phyloP scores from a whole-genome alignment of 2,888 invertebrate genomes.

The Neocrepidodera transversa region DNA sequence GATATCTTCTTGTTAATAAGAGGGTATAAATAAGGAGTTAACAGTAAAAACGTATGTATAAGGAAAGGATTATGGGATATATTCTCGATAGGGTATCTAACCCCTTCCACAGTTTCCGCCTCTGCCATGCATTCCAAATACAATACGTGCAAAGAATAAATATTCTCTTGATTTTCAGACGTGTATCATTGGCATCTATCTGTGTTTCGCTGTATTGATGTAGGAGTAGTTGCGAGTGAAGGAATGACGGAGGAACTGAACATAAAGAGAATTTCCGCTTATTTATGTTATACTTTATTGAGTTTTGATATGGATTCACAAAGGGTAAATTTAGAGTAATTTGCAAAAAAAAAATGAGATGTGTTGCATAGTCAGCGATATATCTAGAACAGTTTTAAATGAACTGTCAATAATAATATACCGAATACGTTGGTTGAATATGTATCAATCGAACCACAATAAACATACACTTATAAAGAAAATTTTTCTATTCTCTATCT shows the following conservation, averaged over 20 bases:
- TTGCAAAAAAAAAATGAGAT: too few relatives aligned
- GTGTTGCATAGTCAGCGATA: too few relatives aligned
- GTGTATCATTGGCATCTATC: conserved; percentile 13
- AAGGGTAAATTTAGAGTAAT: too few relatives aligned
- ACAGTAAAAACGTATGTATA: conserved; percentile 43
- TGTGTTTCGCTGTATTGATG: conserved; percentile 25
- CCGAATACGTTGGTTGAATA: too few relatives aligned
- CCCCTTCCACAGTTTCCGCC: conserved; percentile 34
- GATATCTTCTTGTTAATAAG: not conserved
- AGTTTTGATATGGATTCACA: not conserved
- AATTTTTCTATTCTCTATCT: too few relatives aligned
- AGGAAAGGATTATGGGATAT: conserved; percentile 52
- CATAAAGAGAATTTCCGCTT: not conserved
- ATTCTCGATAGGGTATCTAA: conserved; percentile 51
- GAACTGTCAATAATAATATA: too few relatives aligned
- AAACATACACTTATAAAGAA: too few relatives aligned
- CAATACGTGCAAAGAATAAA: conserved; percentile 52
- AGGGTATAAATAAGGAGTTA: conserved; percentile 9
- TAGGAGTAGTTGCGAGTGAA: not conserved
- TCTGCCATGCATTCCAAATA: conserved; percentile 48
- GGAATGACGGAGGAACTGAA: not conserved
- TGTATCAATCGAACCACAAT: too few relatives aligned
- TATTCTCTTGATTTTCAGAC: conserved; percentile 34
- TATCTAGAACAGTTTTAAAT: too few relatives aligned
- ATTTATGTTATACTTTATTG: conserved; percentile 11